Conservation (phyloP, 2,888 invertebrate genomes). For the Netelia fuscicornis region DNA sequence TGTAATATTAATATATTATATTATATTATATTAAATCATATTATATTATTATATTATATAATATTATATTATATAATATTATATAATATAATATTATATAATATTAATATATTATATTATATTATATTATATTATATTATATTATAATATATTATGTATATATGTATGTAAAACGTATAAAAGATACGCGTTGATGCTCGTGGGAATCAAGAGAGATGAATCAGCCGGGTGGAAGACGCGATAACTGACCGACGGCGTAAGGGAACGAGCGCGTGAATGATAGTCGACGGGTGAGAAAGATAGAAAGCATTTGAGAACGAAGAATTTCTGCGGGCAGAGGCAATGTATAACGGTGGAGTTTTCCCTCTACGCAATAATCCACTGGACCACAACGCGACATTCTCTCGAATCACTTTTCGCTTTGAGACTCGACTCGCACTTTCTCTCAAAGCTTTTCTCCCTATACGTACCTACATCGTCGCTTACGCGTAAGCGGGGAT, state of each 20-base stretch:
- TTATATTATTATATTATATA: no score
- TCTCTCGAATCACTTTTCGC: not conserved
- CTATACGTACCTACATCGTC: not conserved
- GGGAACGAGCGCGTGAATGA: not conserved
- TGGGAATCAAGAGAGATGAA: conserved; percentile 4
- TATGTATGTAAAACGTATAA: not conserved
- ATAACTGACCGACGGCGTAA: conserved; percentile 3
- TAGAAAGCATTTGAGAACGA: not conserved
- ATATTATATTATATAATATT: no score
- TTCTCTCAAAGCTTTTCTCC: conserved; percentile 1
- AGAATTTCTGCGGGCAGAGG: not conserved
- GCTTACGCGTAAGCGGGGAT: conserved; percentile 18
- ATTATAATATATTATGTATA: no score
- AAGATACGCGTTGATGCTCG: not conserved
- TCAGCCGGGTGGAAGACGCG: conserved; percentile 25
- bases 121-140: no score
- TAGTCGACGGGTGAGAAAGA: not conserved
- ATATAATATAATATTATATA: no score
- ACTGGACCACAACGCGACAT: not conserved
- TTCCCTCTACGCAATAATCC: not conserved
- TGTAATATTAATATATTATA: no score
- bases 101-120: no score
- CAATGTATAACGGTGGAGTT: no score
- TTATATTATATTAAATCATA: no score
- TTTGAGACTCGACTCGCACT: not conserved